Base-by-base conservation (phyloP, 1,140 invertebrate genomes). In the Drosophila lowei region DNA sequence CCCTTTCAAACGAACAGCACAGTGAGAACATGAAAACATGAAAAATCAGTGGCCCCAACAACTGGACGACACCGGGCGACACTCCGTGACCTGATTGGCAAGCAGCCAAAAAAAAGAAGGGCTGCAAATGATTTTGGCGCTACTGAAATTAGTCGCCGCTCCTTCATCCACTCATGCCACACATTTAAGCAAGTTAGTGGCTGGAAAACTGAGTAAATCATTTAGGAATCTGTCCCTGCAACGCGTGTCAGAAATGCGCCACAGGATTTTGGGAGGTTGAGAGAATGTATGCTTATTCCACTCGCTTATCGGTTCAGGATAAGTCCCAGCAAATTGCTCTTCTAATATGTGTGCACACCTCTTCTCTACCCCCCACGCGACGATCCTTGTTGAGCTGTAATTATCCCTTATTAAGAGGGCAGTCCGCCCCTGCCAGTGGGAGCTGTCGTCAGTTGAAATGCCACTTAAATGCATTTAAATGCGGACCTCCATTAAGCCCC, bases 381-480 rank as follows among this genome's bases (percentile, higher is more conserved):
- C 8, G 18, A 18, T 64, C 46, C 61, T 1, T 2, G 8, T 34
- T 43, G 46, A 65, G 47, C 23, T 48, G 43, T 34, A 47, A 68
- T 48, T 68, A 55, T 67, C 38, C 46, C 42, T 56, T 48, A 41
- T 67, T 47, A 41, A 42, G 65, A 42, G 42, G 11, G 3, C 4
- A 0, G 0, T 4, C 23, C 23, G 23, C 23, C 23, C 23, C 47
- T n/a, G 15, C 8, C 18, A 7, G 42, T 30, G 11, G 30, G 43
- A 68, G 47, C 16, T 68, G 49, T 68, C 30, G n/a, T 52, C 63
- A 21, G 38, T 23, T 63, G 59, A 88, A 75, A 66, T 70, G 83
- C 78, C 79, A 86, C 83, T 86, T 86, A 88, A 88, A 83, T 79
- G 67, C 75, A 88, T 80, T 86, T 86, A 88, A 83, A 86, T 88